Base-by-base conservation (phyloP, 2,888 invertebrate species). In the Latrodectus elegans region DNA sequence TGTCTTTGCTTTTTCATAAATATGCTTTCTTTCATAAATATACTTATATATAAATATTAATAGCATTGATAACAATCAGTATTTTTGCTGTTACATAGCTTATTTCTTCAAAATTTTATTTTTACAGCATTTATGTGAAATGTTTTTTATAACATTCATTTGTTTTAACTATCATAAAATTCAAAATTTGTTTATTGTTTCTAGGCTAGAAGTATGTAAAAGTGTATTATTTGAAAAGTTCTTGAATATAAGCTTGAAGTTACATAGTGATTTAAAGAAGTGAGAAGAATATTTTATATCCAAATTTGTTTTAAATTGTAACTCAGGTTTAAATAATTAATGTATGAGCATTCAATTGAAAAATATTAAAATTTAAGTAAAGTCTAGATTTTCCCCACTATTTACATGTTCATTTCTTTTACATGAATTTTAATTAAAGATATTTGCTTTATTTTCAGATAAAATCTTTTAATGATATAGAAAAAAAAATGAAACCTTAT, bases 191-290 rank as follows among this genome's bases (percentile, higher is more conserved):
- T 38, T 6, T 72, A 60, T 52, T 17, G 51, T 64, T 38, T 60
- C 8, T 14, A 77, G 76, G 65, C 26, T 83, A 91, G 91, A 60
- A 87, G 92, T 65, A 90, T 92, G 4, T 85, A 88, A 53, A 83
- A 87, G 76, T 91, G 14, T 55, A 4, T 53, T 86, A 15, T 76
- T 86, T 26, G 71, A 86, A 75, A 72, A 53, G 9, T 86, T 86
- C 26, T 49, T 76, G 0, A 26, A 80, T 53, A 64, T 76, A 49
- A 17, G n/a, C n/a, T 4, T 15, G 22, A 38, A 75, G 26, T 52
- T 80, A 15, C 26, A 38, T 11, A 22, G 26, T 15, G 38, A 74
- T 53, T 72, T n/a, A 11, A 53, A 51, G 14, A 15, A 49, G 78
- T 73, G 55, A 73, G 78, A 67, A 38, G 49, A 22, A 67, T 26